phyloP scores from a whole-genome alignment of 1,140 invertebrate species.

The Drosophila pseudoananassae region DNA sequence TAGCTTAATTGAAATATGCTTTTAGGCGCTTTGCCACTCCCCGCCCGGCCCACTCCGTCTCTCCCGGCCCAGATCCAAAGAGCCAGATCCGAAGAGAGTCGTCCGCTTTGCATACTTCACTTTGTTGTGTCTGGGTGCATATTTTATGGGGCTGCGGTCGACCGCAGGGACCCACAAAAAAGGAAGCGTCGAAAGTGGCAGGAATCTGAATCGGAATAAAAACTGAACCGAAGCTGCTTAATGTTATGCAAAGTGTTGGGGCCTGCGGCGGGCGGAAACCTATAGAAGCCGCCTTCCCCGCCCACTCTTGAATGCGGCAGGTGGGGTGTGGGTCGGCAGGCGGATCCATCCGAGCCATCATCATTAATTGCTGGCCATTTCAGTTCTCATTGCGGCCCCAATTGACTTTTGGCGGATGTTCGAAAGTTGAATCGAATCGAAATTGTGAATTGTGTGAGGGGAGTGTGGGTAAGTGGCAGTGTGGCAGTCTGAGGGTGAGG shows the following conservation, averaged over 20 bases:
- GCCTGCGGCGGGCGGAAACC: slow-evolving; percentile 62
- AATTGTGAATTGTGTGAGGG: slow-evolving; percentile 2
- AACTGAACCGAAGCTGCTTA: slow-evolving; percentile 63
- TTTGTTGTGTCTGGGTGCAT: slow-evolving; percentile 76
- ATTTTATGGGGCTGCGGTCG: slow-evolving; percentile 76
- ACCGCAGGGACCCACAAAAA: slow-evolving; percentile 53
- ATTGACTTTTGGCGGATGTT: slow-evolving; percentile 60
- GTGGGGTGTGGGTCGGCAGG: background rate
- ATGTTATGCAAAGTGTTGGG: slow-evolving; percentile 81
- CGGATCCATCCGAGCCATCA: slow-evolving; percentile 45
- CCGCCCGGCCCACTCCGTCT: background rate
- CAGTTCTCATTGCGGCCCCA: slow-evolving; percentile 76
- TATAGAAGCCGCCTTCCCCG: background rate
- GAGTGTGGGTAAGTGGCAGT: background rate
- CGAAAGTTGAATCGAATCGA: background rate
- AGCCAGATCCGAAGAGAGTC: background rate
- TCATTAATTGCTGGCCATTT: slow-evolving; percentile 80
- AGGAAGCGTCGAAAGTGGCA: slow-evolving; percentile 7
- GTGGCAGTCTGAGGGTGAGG: too few relatives aligned
- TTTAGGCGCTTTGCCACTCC: slow-evolving; percentile 77
- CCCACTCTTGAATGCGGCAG: background rate
- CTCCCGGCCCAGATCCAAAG: background rate
- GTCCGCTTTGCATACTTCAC: slow-evolving; percentile 70
- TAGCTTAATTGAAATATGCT: slow-evolving; percentile 84
- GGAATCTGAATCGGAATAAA: slow-evolving; percentile 47